phyloP scores from a whole-genome alignment of 2,113 vertebrate genomes.

The Syngnathoides biaculeatus region DNA sequence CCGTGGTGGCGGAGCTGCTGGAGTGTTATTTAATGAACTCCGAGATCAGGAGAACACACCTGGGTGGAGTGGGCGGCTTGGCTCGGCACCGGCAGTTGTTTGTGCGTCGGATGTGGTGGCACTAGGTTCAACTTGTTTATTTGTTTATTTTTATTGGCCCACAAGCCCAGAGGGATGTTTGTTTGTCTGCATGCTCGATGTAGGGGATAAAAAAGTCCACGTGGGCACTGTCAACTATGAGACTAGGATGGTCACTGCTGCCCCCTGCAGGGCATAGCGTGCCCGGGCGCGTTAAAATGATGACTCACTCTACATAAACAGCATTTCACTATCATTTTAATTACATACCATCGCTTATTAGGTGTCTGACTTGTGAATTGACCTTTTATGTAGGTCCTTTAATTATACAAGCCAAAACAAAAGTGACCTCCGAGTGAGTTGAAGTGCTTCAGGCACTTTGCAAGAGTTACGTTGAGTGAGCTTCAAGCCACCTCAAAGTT shows the following conservation, averaged over 20 bases:
- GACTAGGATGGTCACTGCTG: slow-evolving; percentile 66
- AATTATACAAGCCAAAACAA: slow-evolving; percentile 28
- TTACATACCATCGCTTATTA: not conserved
- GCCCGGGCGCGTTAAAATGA: slow-evolving; percentile 13
- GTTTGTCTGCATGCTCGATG: slow-evolving; percentile 70
- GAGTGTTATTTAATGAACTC: slow-evolving; percentile 71
- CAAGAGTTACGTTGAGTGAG: slow-evolving; percentile 17
- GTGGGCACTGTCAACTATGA: slow-evolving; percentile 31
- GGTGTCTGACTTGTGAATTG: not conserved
- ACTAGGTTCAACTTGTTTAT: slow-evolving; percentile 45
- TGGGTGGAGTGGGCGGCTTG: slow-evolving; percentile 34
- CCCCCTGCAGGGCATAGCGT: slow-evolving; percentile 65
- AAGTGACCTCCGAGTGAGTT: slow-evolving; percentile 34
- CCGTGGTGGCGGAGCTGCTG: slow-evolving; percentile 47
- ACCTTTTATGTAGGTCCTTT: slow-evolving; percentile 4
- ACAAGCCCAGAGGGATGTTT: slow-evolving; percentile 66
- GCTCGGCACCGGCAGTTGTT: slow-evolving; percentile 34
- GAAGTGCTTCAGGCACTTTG: slow-evolving; percentile 13
- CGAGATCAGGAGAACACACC: slow-evolving; percentile 43
- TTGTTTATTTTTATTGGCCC: slow-evolving; percentile 61
- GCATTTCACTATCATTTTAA: slow-evolving; percentile 6
- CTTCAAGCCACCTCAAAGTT: slow-evolving; percentile 46
- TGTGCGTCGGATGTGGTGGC: slow-evolving; percentile 32
- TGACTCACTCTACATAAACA: slow-evolving; percentile 1
- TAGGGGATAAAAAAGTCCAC: slow-evolving; percentile 62